Evolutionary conservation across 2,888 invertebrate species (phyloP).

Genomic region (Metopia argyrocephala): DNA sequence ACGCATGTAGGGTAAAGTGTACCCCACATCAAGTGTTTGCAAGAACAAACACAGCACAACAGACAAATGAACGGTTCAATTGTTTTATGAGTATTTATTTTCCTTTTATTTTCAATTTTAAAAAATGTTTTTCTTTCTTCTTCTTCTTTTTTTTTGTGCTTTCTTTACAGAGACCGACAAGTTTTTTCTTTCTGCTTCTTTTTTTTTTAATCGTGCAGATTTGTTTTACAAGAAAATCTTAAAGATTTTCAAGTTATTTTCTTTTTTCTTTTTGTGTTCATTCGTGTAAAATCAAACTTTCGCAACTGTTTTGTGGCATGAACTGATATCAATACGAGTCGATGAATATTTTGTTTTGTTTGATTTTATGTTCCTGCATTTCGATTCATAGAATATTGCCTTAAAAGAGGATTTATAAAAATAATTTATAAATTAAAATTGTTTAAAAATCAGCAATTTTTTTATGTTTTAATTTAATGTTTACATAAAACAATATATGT

Average conservation of each 20-base stretch:
- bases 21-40: constrained; percentile 17
- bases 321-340: constrained; percentile 36
- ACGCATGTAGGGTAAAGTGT: constrained; percentile 55
- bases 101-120: constrained; percentile 13
- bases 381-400: neutral
- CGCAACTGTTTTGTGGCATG: constrained; percentile 29
- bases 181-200: no score
- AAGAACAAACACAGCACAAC: neutral
- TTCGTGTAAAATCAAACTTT: constrained; percentile 40
- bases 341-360: constrained; percentile 29
- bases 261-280: neutral
- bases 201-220: constrained; percentile 32
- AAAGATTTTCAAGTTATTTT: constrained; percentile 33
- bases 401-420: neutral
- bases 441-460: neutral
- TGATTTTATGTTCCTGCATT: neutral
- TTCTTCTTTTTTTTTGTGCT: neutral
- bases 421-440: neutral
- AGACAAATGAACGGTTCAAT: constrained; percentile 52
- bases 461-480: no score
- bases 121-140: constrained; percentile 4
- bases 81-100: constrained; percentile 49
- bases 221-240: constrained; percentile 52
- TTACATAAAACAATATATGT: no score
- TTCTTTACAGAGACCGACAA: neutral